Percentiles rank a stretch among this genome's conserved stretches.
These are phyloP conservation scores for Drosophila bunnanda DNA, from an alignment of 2,888 invertebrate genomes.

Conservation along the genomic window DNA sequence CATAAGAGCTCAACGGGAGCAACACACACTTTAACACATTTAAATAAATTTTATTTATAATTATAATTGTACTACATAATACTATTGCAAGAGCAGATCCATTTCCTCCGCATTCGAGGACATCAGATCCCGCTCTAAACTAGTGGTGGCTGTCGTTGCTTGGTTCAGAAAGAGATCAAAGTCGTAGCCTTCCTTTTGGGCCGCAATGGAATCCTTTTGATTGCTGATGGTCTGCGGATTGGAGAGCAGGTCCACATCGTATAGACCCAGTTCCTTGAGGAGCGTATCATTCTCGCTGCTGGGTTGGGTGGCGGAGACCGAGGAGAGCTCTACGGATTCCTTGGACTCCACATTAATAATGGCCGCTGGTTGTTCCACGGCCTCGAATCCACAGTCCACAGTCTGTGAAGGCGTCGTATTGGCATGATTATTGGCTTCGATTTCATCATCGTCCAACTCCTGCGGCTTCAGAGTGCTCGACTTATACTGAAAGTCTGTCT, in stretches of 20 bases:
- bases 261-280: constrained; percentile 87
- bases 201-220: constrained; percentile 64
- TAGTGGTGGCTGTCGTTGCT: constrained; percentile 57
- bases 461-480: constrained; percentile 82
- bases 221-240: constrained; percentile 73
- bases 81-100: constrained; percentile 76
- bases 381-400: constrained; percentile 78
- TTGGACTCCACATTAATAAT: constrained; percentile 73
- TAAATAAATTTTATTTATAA: constrained; percentile 14
- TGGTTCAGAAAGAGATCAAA: constrained; percentile 82
- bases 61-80: constrained; percentile 26
- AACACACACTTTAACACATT: too few species aligned
- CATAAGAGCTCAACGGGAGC: too few species aligned
- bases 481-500: constrained; percentile 96
- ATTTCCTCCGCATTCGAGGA: constrained; percentile 79
- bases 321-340: constrained; percentile 3
- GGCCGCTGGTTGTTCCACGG: constrained; percentile 77
- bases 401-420: constrained; percentile 20
- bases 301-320: not conserved
- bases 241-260: constrained; percentile 85
- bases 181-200: constrained; percentile 72
- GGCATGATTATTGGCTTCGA: constrained; percentile 53
- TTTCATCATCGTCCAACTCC: constrained; percentile 81
- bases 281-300: constrained; percentile 74
- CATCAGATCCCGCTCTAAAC: constrained; percentile 78